Conservation (phyloP, 1,140 invertebrate genomes). For the Drosophila kurseongensis region DNA sequence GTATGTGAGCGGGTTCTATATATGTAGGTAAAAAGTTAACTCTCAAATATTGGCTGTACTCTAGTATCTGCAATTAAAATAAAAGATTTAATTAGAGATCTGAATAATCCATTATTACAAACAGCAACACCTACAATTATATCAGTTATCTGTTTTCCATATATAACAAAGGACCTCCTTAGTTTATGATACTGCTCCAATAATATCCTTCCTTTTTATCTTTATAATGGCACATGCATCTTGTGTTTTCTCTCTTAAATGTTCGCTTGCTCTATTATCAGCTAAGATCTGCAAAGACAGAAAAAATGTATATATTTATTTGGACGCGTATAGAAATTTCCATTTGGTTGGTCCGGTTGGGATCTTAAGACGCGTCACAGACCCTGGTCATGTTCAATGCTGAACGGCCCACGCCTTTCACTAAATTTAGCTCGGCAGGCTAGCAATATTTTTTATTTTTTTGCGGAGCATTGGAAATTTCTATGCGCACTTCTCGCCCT, state of each 20-base stretch:
- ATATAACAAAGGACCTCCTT: constrained; percentile 56
- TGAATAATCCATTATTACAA: not conserved
- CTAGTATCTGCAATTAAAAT: constrained; percentile 35
- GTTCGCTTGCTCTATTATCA: constrained; percentile 45
- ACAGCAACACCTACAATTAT: constrained; percentile 18
- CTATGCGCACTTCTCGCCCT: constrained; percentile 33
- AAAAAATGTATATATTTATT: constrained; percentile 24
- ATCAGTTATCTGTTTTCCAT: constrained; percentile 56
- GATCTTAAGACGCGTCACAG: constrained; percentile 65
- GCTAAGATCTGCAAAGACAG: constrained; percentile 33
- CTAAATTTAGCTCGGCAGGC: constrained; percentile 65
- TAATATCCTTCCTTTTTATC: constrained; percentile 27
- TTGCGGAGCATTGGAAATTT: constrained; percentile 55
- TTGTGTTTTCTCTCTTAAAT: constrained; percentile 53
- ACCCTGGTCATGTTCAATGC: constrained; percentile 73
- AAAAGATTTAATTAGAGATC: not conserved
- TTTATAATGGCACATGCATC: constrained; percentile 78
- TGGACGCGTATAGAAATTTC: constrained; percentile 47
- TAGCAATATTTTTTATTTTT: constrained; percentile 43
- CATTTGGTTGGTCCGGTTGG: constrained; percentile 30
- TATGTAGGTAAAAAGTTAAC: constrained; percentile 19
- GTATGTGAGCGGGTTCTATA: constrained; percentile 35
- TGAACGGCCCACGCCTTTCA: constrained; percentile 68
- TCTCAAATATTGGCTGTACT: constrained; percentile 35
- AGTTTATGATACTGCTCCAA: constrained; percentile 74